Conservation (phyloP, 2,113 vertebrate genomes). For the Callionymus lyra region DNA sequence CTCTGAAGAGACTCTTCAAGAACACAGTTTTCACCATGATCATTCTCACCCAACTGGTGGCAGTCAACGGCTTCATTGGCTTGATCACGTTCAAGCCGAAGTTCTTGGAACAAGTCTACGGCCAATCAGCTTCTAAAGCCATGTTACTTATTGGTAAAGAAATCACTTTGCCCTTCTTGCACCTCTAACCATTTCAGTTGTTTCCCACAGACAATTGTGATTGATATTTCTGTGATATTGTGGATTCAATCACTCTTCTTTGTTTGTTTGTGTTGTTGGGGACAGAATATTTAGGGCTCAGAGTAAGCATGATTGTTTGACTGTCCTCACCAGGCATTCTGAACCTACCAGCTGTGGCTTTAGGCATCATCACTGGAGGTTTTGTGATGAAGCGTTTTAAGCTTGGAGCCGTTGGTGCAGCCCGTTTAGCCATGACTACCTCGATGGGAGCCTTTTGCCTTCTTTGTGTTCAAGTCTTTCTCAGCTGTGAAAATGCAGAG, state of each 20-base stretch:
- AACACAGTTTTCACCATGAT: conserved; percentile 77
- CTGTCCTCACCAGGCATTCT: conserved; percentile 67
- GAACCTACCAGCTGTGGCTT: conserved; percentile 85
- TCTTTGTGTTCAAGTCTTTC: conserved; percentile 63
- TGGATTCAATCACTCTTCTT: too few relatives aligned
- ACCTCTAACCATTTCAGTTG: too few relatives aligned
- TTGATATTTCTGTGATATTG: conserved; percentile 1
- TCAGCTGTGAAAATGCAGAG: conserved; percentile 76
- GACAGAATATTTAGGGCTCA: neutral
- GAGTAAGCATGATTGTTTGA: too few relatives aligned
- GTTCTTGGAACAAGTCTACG: conserved; percentile 85
- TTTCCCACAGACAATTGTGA: too few relatives aligned
- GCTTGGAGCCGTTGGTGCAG: conserved; percentile 72
- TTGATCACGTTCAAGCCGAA: conserved; percentile 96
- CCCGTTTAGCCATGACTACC: conserved; percentile 63
- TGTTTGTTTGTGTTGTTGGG: neutral
- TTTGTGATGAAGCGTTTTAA: conserved; percentile 81
- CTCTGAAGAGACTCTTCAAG: conserved; percentile 76
- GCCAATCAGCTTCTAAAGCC: conserved; percentile 80
- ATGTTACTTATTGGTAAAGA: conserved; percentile 86
- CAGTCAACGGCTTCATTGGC: conserved; percentile 84
- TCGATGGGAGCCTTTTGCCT: conserved; percentile 69
- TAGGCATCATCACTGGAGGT: conserved; percentile 87
- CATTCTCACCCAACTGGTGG: conserved; percentile 73
- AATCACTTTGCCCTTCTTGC: neutral